These are phyloP conservation scores for Meloidogyne exigua DNA, from an alignment of 1,140 invertebrate genomes.

Conservation along the genomic window DNA sequence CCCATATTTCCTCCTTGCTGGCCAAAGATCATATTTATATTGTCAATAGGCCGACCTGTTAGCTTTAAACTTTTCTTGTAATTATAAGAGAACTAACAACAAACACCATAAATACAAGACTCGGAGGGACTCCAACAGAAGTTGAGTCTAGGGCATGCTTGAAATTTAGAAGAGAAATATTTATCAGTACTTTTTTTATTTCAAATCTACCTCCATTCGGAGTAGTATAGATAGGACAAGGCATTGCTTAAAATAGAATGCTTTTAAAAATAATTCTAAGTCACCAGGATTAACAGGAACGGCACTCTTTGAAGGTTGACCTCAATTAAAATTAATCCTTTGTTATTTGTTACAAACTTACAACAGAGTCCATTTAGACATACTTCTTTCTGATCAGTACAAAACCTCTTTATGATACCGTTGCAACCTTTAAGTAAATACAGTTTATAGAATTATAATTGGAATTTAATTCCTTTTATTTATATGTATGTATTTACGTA, in stretches of 20 bases:
- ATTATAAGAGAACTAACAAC: not conserved
- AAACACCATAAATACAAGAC: not conserved
- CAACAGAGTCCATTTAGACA: conserved; percentile 9
- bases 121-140: not conserved
- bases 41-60: not conserved
- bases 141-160: not conserved
- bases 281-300: not conserved
- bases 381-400: not conserved
- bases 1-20: not conserved
- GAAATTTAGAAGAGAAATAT: not conserved
- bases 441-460: too few species aligned
- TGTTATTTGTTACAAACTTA: not conserved
- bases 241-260: not conserved
- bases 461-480: not conserved
- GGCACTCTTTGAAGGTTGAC: not conserved
- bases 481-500: not conserved
- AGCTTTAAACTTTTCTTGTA: not conserved
- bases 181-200: not conserved
- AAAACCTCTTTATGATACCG: not conserved
- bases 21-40: not conserved
- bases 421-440: not conserved
- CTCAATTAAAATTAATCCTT: not conserved
- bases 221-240: not conserved
- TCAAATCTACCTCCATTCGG: conserved; percentile 7
- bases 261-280: not conserved